Conservation (phyloP, 30 jellyfish, hydroid and myxozoan genomes). For the Aurelia sp. region DNA sequence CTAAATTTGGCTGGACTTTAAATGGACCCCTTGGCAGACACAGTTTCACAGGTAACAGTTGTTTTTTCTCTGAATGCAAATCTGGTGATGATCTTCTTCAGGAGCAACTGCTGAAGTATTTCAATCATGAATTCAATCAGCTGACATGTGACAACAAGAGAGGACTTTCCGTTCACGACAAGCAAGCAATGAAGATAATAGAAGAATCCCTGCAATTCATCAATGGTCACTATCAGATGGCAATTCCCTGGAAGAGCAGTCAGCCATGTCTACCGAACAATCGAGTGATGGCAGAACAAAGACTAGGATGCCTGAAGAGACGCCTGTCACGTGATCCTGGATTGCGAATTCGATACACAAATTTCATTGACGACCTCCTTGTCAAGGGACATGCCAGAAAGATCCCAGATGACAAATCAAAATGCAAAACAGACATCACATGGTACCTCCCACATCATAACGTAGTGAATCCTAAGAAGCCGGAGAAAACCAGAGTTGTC, state of each 20-base stretch:
- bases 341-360: slow-evolving; percentile 2
- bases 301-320: slow-evolving; percentile 41
- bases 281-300: background rate
- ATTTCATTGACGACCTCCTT: slow-evolving; percentile 4
- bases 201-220: slow-evolving; percentile 28
- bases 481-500: slow-evolving; percentile 10
- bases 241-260: no score
- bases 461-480: slow-evolving; percentile 2
- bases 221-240: background rate
- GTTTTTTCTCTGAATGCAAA: slow-evolving; percentile 11
- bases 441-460: slow-evolving; percentile 2
- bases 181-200: slow-evolving; percentile 33
- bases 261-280: no score
- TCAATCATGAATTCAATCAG: slow-evolving; percentile 34
- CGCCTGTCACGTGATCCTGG: slow-evolving; percentile 2
- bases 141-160: slow-evolving; percentile 16
- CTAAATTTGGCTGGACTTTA: background rate
- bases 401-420: background rate
- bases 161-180: slow-evolving; percentile 42
- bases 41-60: background rate
- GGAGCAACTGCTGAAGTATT: slow-evolving; percentile 20
- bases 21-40: background rate
- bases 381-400: slow-evolving; percentile 12
- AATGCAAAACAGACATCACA: background rate
- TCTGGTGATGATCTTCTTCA: slow-evolving; percentile 1